Evolutionary conservation across 2,888 invertebrate genomes (phyloP).

Genomic region (Cecidostiba fungosa): DNA sequence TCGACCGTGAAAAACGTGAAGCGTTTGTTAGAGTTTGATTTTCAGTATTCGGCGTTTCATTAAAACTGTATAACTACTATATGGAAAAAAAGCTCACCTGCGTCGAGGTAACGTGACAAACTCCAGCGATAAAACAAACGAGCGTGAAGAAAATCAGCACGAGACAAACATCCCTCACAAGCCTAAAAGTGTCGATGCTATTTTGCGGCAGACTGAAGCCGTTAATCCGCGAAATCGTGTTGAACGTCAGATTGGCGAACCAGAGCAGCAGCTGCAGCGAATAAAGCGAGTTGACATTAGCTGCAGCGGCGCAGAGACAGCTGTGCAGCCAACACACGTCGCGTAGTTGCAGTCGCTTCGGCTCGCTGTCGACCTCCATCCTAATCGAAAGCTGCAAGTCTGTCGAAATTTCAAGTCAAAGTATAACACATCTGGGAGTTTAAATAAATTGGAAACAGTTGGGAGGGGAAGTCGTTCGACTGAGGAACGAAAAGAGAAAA

Average conservation of each 20-base stretch:
- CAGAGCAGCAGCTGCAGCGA: conserved; percentile 69
- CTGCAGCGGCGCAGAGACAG: conserved; percentile 67
- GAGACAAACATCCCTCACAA: conserved; percentile 2
- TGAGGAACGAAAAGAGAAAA: too few species aligned
- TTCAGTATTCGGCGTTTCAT: too few species aligned
- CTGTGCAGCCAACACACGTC: conserved; percentile 71
- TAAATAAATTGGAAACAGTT: too few species aligned
- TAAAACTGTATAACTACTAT: not conserved
- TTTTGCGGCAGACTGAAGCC: conserved; percentile 53
- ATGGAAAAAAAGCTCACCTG: not conserved
- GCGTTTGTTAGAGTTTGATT: too few species aligned
- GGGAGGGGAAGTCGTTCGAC: too few species aligned
- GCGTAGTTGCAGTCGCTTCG: conserved; percentile 20
- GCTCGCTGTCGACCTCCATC: conserved; percentile 8
- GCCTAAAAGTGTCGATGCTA: not conserved
- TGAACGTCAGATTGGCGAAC: conserved; percentile 68
- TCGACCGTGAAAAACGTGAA: too few species aligned
- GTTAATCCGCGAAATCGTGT: conserved; percentile 69
- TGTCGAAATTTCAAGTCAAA: not conserved
- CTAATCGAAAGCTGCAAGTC: not conserved
- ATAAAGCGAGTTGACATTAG: conserved; percentile 69
- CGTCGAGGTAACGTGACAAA: conserved; percentile 27
- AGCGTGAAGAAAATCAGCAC: not conserved
- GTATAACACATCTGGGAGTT: not conserved
- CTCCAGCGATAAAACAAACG: not conserved